Percentiles rank a stretch among this genome's conserved stretches.
These are phyloP conservation scores for Oreortyx pictus DNA, from an alignment of 2,797 vertebrate species.

Conservation along the genomic window DNA sequence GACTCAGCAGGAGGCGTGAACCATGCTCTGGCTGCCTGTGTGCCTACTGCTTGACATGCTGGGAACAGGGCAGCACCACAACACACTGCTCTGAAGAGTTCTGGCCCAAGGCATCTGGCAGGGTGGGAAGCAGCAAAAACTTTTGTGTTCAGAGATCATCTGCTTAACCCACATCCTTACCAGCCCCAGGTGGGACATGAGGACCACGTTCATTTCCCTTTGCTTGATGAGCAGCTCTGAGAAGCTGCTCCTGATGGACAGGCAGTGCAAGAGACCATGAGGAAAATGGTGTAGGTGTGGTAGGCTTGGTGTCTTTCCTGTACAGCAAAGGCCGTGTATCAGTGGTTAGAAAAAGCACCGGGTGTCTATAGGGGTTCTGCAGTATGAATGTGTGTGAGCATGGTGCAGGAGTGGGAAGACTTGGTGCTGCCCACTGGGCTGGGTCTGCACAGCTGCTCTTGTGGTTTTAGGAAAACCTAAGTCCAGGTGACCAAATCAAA, in stretches of 20 bases:
- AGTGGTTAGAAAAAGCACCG: not conserved
- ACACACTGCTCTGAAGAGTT: not conserved
- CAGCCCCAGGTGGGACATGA: not conserved
- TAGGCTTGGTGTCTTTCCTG: not conserved
- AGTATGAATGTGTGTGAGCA: not conserved
- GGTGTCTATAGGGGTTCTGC: not conserved
- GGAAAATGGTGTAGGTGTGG: accelerated
- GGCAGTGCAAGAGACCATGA: not conserved
- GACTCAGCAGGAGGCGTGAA: conserved; percentile 20
- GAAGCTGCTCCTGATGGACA: not conserved
- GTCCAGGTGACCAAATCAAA: not conserved
- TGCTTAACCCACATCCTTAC: not conserved
- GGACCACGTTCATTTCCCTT: not conserved
- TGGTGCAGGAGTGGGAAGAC: not conserved
- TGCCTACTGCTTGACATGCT: not conserved
- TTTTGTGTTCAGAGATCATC: not conserved
- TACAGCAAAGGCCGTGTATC: not conserved
- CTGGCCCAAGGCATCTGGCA: not conserved
- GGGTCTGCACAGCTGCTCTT: not conserved
- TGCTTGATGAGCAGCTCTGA: not conserved
- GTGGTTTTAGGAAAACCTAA: not conserved
- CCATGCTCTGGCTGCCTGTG: not conserved
- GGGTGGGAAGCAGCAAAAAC: not conserved
- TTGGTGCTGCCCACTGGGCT: not conserved
- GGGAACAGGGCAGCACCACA: not conserved